phyloP scores from a whole-genome alignment of 2,113 vertebrate genomes.

The Bos javanicus region DNA sequence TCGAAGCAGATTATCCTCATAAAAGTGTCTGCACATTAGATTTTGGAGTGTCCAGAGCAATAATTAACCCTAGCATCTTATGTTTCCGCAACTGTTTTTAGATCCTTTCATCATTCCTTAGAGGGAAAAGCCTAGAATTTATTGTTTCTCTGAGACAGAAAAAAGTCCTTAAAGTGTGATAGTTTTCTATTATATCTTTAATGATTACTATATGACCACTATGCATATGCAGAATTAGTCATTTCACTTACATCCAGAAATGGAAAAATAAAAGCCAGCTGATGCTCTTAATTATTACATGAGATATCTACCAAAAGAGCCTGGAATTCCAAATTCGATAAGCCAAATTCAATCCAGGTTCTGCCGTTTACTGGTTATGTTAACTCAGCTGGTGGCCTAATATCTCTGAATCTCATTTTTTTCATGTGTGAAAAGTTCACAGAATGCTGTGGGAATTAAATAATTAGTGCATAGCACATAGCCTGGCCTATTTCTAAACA shows the following conservation, averaged over 20 bases:
- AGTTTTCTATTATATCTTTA: not conserved
- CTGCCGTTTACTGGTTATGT: not conserved
- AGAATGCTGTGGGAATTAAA: not conserved
- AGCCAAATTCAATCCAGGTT: not conserved
- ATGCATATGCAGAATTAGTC: not conserved
- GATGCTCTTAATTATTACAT: not conserved
- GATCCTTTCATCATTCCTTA: not conserved
- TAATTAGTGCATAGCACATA: not conserved
- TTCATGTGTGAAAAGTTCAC: not conserved
- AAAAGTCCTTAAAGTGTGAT: not conserved
- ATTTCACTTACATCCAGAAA: not conserved
- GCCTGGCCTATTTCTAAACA: not conserved
- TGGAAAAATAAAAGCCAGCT: not conserved
- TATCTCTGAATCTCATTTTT: not conserved
- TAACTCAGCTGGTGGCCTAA: not conserved
- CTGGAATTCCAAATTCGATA: not conserved
- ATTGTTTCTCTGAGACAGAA: not conserved
- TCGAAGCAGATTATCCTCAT: slow-evolving; percentile 22
- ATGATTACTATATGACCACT: not conserved
- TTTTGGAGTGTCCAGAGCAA: not conserved
- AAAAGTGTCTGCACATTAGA: not conserved
- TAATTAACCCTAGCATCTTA: not conserved
- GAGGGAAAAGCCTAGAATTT: not conserved
- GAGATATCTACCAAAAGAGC: not conserved
- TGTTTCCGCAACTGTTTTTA: not conserved